Base-by-base conservation (phyloP, 1,140 invertebrate species). In the Cotesia vestalis region DNA sequence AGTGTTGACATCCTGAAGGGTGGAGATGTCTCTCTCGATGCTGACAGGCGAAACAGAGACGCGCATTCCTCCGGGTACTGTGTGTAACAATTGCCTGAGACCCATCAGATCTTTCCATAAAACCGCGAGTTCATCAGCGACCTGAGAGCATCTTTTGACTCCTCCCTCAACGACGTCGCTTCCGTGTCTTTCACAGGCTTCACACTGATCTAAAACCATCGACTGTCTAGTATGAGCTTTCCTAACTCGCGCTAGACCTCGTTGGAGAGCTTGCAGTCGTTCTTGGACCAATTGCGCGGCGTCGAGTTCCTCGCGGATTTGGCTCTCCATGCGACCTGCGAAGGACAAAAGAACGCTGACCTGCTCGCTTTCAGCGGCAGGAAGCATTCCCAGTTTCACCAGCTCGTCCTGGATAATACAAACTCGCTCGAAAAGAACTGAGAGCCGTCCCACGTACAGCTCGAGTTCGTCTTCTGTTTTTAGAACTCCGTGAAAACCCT, bases 401-500 rank as follows among this genome's bases (percentile, higher is more conserved):
- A 94, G 83, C 77, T 94, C 92, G 77, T 94, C 92, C 81, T 94
- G 91, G 76, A 94, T 93, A 12, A 90, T 88, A 46, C 91, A 90
- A 1, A 94, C 90, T n/a, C 93, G 89, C 2, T 90, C 89, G 27
- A 90, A 92, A 74, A 94, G 88, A 1, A 94, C 91, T 79, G 94
- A 92, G 11, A 95, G 83, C 64, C 93, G 86, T 81, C 95, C 92
- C 20, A 94, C 91, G 77, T 95, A 95, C 1, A 94, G 83, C 73
- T 92, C 91, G 3, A 95, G 85, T 80, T 95, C 93, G 74, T 95
- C 93, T 75, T 94, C 92, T 20, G 90, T 94, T 78, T 93, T 94
- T 12, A 95, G 91, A 0, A 94, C 90, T 0, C 93, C 92, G 79
- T 92, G 91, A 62, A 94, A 89, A 72, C 89, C 89, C 51, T 93